A percentile compares a stretch with the other conserved stretches of the same genome.
These are phyloP conservation scores for Chironomus riparius DNA, from an alignment of 2,888 invertebrate species.

Conservation along the genomic window DNA sequence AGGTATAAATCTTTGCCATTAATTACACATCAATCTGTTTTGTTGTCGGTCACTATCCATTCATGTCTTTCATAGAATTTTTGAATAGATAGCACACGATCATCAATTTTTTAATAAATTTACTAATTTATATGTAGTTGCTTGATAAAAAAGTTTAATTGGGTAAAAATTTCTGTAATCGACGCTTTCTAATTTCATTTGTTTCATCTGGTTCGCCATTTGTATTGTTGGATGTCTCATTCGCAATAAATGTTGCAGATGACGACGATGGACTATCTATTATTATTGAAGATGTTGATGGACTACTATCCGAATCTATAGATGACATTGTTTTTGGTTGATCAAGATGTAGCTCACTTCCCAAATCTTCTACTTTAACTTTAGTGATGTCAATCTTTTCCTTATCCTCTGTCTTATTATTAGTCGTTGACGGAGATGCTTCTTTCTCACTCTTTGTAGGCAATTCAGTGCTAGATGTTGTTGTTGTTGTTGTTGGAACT, in stretches of 20 bases:
- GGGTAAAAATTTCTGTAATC: constrained; percentile 61
- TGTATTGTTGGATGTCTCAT: constrained; percentile 25
- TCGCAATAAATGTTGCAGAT: constrained; percentile 29
- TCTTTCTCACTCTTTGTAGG: background rate
- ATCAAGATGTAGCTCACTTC: constrained; percentile 36
- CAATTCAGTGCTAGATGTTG: constrained; percentile 23
- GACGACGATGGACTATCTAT: constrained; percentile 26
- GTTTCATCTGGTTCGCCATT: constrained; percentile 41
- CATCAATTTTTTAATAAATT: too few species aligned
- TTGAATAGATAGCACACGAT: too few species aligned
- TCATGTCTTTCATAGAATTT: too few species aligned
- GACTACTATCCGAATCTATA: constrained; percentile 24
- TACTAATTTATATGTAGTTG: too few species aligned
- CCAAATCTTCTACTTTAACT: constrained; percentile 23
- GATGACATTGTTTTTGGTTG: background rate
- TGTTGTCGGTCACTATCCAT: too few species aligned
- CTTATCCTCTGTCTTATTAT: too few species aligned
- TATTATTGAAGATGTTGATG: background rate
- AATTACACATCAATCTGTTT: too few species aligned
- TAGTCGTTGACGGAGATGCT: background rate
- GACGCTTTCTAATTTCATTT: constrained; percentile 63
- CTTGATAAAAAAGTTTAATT: constrained; percentile 1
- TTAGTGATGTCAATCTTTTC: background rate
- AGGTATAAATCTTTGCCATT: too few species aligned
- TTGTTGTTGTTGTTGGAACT: constrained; percentile 33